Conservation (phyloP, 2,888 invertebrate species). For the Xanthostigma xanthostigma region DNA sequence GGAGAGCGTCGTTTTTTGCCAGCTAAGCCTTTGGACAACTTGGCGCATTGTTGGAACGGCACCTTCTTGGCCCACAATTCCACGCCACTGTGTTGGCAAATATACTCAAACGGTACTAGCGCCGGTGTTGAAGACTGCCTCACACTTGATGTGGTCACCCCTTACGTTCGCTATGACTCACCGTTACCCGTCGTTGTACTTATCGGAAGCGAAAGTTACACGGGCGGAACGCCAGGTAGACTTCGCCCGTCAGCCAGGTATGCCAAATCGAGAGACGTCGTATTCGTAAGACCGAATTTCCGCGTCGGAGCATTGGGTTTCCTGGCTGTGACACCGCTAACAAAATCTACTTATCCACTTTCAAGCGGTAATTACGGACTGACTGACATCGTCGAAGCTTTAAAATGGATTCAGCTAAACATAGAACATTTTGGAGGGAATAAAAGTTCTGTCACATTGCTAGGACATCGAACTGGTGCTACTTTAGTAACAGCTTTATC, state of each 20-base stretch:
- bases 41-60: constrained; percentile 67
- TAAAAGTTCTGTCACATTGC: constrained; percentile 56
- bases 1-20: constrained; percentile 52
- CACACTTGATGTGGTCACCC: constrained; percentile 68
- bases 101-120: constrained; percentile 46
- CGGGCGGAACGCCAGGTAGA: constrained; percentile 58
- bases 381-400: constrained; percentile 59
- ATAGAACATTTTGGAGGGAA: constrained; percentile 77
- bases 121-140: constrained; percentile 70
- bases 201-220: constrained; percentile 64
- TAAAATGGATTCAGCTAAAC: constrained; percentile 69
- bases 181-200: constrained; percentile 72
- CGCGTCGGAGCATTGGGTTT: constrained; percentile 69
- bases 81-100: constrained; percentile 54
- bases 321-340: constrained; percentile 54
- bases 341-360: constrained; percentile 51
- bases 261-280: constrained; percentile 61
- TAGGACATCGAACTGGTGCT: constrained; percentile 77
- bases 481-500: constrained; percentile 64
- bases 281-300: constrained; percentile 79
- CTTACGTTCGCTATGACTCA: constrained; percentile 60
- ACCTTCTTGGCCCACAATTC: constrained; percentile 52
- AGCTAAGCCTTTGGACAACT: constrained; percentile 46
- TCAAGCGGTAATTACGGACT: constrained; percentile 78
- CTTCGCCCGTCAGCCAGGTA: constrained; percentile 61